Evolutionary conservation across 2,113 vertebrate species (phyloP).

Genomic region (Tychaedon coryphoeus): DNA sequence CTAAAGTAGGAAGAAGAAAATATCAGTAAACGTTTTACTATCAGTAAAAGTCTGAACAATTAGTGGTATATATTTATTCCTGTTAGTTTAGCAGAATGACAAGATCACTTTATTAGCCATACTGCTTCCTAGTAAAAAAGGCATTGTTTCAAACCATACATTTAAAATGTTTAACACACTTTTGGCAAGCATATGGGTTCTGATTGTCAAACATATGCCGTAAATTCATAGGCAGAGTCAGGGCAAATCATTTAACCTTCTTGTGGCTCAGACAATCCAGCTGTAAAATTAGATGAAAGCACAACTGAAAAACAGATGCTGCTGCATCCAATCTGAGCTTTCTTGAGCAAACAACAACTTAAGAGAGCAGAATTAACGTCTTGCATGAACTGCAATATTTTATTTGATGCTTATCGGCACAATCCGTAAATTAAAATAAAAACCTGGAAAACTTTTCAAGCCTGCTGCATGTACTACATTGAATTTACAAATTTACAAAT

Average conservation of each 20-base stretch:
- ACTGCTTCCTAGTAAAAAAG: background rate
- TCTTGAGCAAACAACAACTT: constrained; percentile 37
- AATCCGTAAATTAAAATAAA: background rate
- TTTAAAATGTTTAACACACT: background rate
- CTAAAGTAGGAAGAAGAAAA: background rate
- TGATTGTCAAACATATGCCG: constrained; percentile 59
- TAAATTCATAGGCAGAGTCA: constrained; percentile 55
- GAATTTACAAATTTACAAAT: background rate
- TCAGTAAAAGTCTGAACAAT: background rate
- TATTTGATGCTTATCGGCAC: background rate
- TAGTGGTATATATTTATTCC: background rate
- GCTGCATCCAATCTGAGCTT: constrained; percentile 26
- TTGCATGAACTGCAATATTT: background rate
- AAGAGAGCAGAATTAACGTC: constrained; percentile 7
- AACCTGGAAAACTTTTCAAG: background rate
- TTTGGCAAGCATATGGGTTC: constrained; percentile 42
- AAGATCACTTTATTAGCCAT: background rate
- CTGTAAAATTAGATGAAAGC: constrained; percentile 72
- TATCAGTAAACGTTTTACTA: background rate
- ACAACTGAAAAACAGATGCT: constrained; percentile 59
- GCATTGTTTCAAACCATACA: background rate
- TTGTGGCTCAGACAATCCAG: constrained; percentile 54
- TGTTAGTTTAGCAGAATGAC: background rate
- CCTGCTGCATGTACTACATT: background rate
- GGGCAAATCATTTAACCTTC: constrained; percentile 61